Conservation (phyloP, 2,888 invertebrate species). For the Sphinx pinastri region DNA sequence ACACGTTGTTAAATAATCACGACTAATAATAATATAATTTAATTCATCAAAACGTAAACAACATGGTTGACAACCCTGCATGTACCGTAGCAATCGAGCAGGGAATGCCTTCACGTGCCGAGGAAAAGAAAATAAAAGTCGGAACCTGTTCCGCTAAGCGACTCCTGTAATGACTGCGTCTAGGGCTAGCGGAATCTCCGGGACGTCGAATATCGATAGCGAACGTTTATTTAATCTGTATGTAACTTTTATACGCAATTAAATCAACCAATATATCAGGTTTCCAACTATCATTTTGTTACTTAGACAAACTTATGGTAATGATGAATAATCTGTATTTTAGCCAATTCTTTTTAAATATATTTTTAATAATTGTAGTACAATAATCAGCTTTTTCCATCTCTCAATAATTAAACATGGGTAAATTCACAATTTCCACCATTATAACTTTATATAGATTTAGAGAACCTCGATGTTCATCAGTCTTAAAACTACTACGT, state of each 20-base stretch:
- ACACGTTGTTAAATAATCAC: too few species aligned
- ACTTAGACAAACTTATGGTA: neutral
- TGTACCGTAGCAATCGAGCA: slow-evolving; percentile 65
- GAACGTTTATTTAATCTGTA: neutral
- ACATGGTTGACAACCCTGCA: slow-evolving; percentile 38
- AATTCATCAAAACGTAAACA: too few species aligned
- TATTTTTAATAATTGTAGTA: too few species aligned
- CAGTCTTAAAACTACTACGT: too few species aligned
- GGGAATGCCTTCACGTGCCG: slow-evolving; percentile 66
- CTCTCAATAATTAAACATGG: too few species aligned
- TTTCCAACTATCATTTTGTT: too few species aligned
- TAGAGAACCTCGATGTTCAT: too few species aligned
- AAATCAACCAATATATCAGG: too few species aligned
- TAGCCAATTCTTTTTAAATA: too few species aligned
- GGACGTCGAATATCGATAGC: slow-evolving; percentile 45
- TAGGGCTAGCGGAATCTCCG: slow-evolving; percentile 52
- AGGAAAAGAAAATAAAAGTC: slow-evolving; percentile 72
- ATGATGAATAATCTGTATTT: neutral
- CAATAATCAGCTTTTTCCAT: too few species aligned
- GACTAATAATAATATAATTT: too few species aligned
- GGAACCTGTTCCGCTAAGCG: slow-evolving; percentile 72
- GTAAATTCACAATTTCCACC: neutral
- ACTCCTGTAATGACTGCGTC: slow-evolving; percentile 70
- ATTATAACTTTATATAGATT: neutral
- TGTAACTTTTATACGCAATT: too few species aligned